phyloP scores from a whole-genome alignment of 2,888 invertebrate genomes.

The Anaspis maculata region DNA sequence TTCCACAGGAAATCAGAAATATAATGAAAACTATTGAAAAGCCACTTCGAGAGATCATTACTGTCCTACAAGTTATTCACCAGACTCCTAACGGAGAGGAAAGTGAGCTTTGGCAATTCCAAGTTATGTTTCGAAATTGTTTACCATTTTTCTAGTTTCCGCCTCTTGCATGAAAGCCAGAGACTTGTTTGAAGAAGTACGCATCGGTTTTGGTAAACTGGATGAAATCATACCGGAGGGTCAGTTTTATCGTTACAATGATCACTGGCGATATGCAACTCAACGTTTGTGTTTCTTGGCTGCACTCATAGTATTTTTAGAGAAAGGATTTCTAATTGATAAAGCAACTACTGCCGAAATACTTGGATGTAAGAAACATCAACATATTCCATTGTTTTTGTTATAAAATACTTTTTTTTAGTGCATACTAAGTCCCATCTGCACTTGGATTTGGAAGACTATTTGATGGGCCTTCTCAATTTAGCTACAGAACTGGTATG shows the following conservation, averaged over 20 bases:
- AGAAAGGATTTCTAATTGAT: slow-evolving; percentile 64
- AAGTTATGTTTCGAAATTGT: slow-evolving; percentile 8
- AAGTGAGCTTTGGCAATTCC: slow-evolving; percentile 43
- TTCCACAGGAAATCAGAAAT: slow-evolving; percentile 51
- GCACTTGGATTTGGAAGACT: slow-evolving; percentile 87
- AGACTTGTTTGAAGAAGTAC: slow-evolving; percentile 56
- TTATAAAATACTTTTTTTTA: slow-evolving; percentile 34
- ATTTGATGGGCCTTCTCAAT: slow-evolving; percentile 72
- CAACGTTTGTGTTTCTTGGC: slow-evolving; percentile 73
- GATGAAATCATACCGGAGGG: slow-evolving; percentile 59
- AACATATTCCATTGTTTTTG: neutral
- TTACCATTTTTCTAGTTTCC: slow-evolving; percentile 43
- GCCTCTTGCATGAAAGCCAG: slow-evolving; percentile 57
- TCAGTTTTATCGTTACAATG: slow-evolving; percentile 81
- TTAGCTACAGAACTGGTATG: slow-evolving; percentile 80
- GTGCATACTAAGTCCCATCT: slow-evolving; percentile 72
- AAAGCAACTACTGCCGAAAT: slow-evolving; percentile 69
- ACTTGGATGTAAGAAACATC: slow-evolving; percentile 56
- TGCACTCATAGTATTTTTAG: slow-evolving; percentile 71
- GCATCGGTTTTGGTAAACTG: slow-evolving; percentile 55
- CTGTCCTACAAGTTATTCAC: slow-evolving; percentile 75
- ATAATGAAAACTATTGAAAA: slow-evolving; percentile 72
- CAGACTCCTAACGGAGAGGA: slow-evolving; percentile 55
- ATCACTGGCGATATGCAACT: slow-evolving; percentile 78
- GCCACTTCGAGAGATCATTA: slow-evolving; percentile 67